Conservation (phyloP, 2,797 vertebrate genomes). For the Alectoris magna region DNA sequence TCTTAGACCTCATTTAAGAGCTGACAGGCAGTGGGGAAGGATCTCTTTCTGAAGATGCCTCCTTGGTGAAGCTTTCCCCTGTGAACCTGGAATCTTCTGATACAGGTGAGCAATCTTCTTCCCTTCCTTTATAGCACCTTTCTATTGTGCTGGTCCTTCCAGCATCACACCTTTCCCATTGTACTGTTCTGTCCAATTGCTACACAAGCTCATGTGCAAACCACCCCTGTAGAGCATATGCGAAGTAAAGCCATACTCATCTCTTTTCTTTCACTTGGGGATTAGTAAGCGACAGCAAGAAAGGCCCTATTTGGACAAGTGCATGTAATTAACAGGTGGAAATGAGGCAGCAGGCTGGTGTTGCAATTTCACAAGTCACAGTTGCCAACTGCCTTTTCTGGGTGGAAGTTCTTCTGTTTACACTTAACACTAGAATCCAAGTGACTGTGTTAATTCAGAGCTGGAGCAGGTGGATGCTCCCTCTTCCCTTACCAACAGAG, state of each 20-base stretch:
- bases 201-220: background rate
- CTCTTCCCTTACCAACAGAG: background rate
- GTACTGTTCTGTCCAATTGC: no score
- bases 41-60: no score
- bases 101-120: no score
- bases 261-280: background rate
- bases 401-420: background rate
- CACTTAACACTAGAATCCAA: background rate
- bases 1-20: no score
- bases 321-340: background rate
- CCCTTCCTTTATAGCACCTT: no score
- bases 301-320: background rate
- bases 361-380: background rate
- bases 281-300: background rate
- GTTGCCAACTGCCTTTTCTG: background rate
- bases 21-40: no score
- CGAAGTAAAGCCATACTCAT: background rate
- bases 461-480: background rate
- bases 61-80: no score
- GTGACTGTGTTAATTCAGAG: background rate
- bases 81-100: no score
- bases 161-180: no score
- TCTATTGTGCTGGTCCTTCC: no score
- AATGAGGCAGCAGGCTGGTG: background rate
- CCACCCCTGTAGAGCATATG: fast-evolving